Percentiles rank a stretch among this genome's conserved stretches.
phyloP scores from a whole-genome alignment of 2,113 vertebrate species.

The Corynorhinus townsendii region DNA sequence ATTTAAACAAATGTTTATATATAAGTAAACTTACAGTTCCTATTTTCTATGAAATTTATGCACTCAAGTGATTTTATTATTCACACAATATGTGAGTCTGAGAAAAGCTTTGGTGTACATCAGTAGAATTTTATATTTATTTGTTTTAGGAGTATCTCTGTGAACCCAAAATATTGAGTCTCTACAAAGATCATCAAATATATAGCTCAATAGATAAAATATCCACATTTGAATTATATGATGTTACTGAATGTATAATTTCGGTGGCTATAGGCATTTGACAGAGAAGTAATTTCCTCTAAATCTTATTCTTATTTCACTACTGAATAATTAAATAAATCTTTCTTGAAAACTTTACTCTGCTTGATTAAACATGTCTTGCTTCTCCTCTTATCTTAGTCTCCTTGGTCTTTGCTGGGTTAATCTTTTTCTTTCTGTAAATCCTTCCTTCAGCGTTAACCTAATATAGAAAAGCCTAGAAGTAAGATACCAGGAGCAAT shows the following conservation, averaged over 20 bases:
- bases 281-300: slow-evolving; percentile 14
- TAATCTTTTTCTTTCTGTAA: slow-evolving; percentile 50
- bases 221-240: neutral
- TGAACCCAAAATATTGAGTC: neutral
- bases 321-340: slow-evolving; percentile 55
- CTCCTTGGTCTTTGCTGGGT: slow-evolving; percentile 15
- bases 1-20: neutral
- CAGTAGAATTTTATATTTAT: neutral
- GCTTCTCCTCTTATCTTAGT: slow-evolving; percentile 31
- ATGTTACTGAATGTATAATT: neutral
- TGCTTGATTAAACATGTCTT: slow-evolving; percentile 50
- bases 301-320: slow-evolving; percentile 11
- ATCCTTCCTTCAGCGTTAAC: slow-evolving; percentile 38
- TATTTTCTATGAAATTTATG: slow-evolving; percentile 28
- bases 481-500: slow-evolving; percentile 46
- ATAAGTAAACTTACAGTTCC: neutral
- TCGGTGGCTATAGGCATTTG: neutral
- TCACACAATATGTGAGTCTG: neutral
- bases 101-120: neutral
- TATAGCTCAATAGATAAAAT: neutral
- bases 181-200: neutral
- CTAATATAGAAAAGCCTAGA: slow-evolving; percentile 24
- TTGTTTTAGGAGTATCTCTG: neutral
- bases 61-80: neutral
- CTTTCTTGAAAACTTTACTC: slow-evolving; percentile 46